Conservation (phyloP, 2,797 vertebrate genomes). For the Strix occidentalis region DNA sequence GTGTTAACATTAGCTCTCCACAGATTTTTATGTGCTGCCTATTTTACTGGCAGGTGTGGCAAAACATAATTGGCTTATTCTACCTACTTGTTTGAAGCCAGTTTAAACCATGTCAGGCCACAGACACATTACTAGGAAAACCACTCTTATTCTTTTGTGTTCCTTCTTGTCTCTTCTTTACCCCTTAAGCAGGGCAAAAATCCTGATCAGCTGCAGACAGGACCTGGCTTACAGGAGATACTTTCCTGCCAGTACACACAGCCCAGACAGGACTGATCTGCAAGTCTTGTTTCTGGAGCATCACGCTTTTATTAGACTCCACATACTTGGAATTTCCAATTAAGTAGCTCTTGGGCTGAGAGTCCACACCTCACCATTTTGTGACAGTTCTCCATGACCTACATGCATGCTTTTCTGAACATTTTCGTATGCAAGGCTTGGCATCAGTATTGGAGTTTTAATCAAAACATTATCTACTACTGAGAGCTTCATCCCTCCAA, state of each 20-base stretch:
- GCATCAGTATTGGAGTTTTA: background rate
- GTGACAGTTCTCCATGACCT: background rate
- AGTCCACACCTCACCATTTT: background rate
- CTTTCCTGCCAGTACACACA: background rate
- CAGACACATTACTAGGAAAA: background rate
- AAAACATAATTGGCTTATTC: background rate
- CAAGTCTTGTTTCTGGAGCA: background rate
- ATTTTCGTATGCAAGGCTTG: background rate
- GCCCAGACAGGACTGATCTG: background rate
- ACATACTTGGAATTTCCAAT: background rate
- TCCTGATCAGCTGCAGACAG: background rate
- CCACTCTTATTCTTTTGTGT: accelerated
- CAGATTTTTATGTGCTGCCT: background rate
- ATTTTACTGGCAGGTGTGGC: background rate
- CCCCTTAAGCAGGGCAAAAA: background rate
- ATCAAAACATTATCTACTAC: background rate
- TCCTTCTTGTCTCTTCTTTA: background rate
- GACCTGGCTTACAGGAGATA: background rate
- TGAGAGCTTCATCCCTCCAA: background rate
- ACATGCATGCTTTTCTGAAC: background rate
- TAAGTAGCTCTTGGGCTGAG: background rate
- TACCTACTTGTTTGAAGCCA: background rate
- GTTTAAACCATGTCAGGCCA: background rate
- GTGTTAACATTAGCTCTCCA: background rate
- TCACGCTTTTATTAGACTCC: background rate